phyloP scores from a whole-genome alignment of 2,113 vertebrate species.

The Origma solitaria region DNA sequence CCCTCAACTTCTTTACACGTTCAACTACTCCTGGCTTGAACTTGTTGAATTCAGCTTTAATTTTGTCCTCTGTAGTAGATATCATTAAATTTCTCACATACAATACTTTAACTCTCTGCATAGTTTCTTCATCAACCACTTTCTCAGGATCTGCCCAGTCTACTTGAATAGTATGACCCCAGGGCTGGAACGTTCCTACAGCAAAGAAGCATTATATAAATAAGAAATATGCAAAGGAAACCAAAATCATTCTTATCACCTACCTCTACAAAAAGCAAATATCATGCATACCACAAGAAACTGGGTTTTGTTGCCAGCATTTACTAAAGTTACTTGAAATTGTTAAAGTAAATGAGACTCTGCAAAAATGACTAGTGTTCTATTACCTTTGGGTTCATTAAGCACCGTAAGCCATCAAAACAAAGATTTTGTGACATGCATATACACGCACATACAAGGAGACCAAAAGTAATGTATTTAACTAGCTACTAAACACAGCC shows the following conservation, averaged over 20 bases:
- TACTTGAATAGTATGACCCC: conserved; percentile 90
- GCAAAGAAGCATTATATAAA: neutral
- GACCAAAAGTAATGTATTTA: neutral
- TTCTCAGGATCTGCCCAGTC: conserved; percentile 95
- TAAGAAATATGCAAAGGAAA: neutral
- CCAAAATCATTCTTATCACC: neutral
- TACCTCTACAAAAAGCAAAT: neutral
- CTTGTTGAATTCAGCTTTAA: conserved; percentile 84
- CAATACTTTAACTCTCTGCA: conserved; percentile 89
- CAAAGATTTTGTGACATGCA: neutral
- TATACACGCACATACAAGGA: neutral
- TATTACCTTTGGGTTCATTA: neutral
- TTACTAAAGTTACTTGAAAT: neutral
- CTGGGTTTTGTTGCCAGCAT: neutral
- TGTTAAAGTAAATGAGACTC: neutral
- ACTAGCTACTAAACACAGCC: neutral
- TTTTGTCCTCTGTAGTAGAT: conserved; percentile 86
- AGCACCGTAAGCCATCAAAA: neutral
- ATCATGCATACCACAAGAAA: neutral
- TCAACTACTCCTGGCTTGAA: conserved; percentile 89
- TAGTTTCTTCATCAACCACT: conserved; percentile 89
- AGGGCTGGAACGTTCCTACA: conserved; percentile 86
- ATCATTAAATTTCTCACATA: conserved; percentile 95
- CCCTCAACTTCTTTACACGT: conserved; percentile 90
- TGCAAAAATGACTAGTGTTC: neutral